Percentiles rank a stretch among this genome's conserved stretches.
These are phyloP conservation scores for Melospiza melodia DNA, from an alignment of 2,113 vertebrate species.

Conservation along the genomic window DNA sequence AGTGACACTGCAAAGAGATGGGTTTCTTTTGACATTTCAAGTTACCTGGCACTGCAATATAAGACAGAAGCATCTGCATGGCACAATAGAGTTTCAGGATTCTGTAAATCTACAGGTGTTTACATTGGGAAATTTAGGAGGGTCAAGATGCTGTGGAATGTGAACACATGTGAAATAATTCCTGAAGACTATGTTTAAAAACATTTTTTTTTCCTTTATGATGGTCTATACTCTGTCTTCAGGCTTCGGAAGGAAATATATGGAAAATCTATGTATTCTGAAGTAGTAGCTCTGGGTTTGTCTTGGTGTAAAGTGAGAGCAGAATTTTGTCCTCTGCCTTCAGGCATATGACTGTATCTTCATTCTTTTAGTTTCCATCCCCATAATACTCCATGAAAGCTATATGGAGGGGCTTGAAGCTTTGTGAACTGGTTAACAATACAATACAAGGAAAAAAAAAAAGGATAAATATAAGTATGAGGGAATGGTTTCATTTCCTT, in stretches of 20 bases:
- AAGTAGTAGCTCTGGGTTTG: background rate
- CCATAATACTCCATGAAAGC: background rate
- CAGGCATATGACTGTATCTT: background rate
- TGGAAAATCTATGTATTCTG: background rate
- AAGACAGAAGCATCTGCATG: background rate
- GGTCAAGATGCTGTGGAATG: background rate
- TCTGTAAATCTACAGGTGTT: background rate
- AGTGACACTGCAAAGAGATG: background rate
- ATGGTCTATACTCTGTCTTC: background rate
- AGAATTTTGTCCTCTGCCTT: background rate
- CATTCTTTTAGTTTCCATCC: background rate
- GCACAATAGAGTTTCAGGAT: background rate
- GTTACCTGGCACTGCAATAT: background rate
- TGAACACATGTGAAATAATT: background rate
- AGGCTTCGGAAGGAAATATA: background rate
- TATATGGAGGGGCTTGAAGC: background rate
- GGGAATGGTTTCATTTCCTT: background rate
- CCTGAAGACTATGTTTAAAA: background rate
- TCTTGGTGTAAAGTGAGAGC: background rate
- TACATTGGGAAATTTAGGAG: background rate
- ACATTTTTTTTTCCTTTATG: background rate
- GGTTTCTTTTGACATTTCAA: background rate
- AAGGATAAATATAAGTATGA: background rate
- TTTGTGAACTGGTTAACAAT: background rate
- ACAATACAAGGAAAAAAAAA: background rate